A percentile compares a stretch with the other conserved stretches of the same genome.
These are phyloP conservation scores for Ptychobarbus kaznakovi DNA, from an alignment of 2,797 vertebrate genomes.

Conservation along the genomic window DNA sequence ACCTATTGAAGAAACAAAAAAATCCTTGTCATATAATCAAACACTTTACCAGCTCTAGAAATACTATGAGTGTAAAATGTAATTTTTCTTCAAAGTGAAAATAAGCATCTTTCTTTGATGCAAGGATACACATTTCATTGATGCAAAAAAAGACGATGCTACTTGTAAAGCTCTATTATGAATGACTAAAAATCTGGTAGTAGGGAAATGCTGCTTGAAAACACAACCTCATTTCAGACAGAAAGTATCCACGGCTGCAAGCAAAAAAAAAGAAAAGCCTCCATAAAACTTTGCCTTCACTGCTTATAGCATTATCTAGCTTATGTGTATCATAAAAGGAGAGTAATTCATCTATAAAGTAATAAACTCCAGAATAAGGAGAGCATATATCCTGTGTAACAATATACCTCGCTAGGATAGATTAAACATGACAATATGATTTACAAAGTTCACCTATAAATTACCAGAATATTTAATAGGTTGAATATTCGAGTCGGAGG, in stretches of 20 bases:
- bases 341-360: constrained; percentile 75
- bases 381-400: constrained; percentile 76
- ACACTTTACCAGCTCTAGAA: neutral
- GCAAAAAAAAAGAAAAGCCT: constrained; percentile 39
- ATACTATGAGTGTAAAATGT: neutral
- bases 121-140: constrained; percentile 1
- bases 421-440: constrained; percentile 76
- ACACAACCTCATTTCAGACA: constrained; percentile 28
- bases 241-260: neutral
- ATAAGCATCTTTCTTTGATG: neutral
- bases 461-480: constrained; percentile 75
- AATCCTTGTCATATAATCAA: neutral
- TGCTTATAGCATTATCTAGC: constrained; percentile 79
- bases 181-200: constrained; percentile 24
- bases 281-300: constrained; percentile 76
- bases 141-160: neutral
- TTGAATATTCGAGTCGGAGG: constrained; percentile 66
- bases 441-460: constrained; percentile 79
- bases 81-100: neutral
- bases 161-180: constrained; percentile 16
- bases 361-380: constrained; percentile 78
- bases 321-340: constrained; percentile 80
- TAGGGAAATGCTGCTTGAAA: neutral
- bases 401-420: constrained; percentile 74
- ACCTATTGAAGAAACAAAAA: neutral